Conservation (phyloP, 2,888 invertebrate species). For the Brachylomia viminalis region DNA sequence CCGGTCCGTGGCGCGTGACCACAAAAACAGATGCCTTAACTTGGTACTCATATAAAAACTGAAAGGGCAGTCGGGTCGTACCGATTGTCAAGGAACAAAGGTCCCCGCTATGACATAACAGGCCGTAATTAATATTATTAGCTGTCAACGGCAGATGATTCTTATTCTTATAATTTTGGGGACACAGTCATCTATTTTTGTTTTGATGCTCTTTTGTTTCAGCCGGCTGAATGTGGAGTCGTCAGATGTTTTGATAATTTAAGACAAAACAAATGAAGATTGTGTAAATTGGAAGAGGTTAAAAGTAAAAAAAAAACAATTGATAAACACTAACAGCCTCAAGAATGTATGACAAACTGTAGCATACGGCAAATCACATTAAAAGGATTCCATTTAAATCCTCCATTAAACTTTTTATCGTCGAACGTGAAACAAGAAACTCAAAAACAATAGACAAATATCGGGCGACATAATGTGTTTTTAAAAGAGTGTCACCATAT, state of each 20-base stretch:
- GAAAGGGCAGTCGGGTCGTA: constrained; percentile 80
- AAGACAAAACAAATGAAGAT: not conserved
- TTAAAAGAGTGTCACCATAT: constrained; percentile 82
- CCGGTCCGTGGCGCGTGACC: constrained; percentile 78
- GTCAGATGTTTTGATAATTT: not conserved
- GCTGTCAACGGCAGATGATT: constrained; percentile 67
- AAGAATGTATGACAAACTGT: constrained; percentile 9
- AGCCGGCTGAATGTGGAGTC: not conserved
- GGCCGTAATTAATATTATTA: constrained; percentile 74
- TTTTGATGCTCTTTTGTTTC: constrained; percentile 52
- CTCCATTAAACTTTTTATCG: constrained; percentile 61
- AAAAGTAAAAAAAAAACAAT: not conserved
- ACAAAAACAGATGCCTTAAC: constrained; percentile 84
- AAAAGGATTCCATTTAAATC: constrained; percentile 60
- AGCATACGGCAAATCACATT: constrained; percentile 48
- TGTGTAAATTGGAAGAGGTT: not conserved
- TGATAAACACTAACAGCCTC: not conserved
- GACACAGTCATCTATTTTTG: constrained; percentile 51
- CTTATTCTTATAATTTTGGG: constrained; percentile 61
- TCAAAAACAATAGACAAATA: constrained; percentile 67
- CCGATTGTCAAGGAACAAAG: constrained; percentile 81
- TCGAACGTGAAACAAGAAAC: constrained; percentile 57
- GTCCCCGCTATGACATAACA: constrained; percentile 75
- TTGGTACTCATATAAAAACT: constrained; percentile 78
- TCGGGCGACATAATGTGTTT: constrained; percentile 69